These are phyloP conservation scores for Heliconius congener DNA, from an alignment of 1,140 invertebrate genomes.

Conservation along the genomic window DNA sequence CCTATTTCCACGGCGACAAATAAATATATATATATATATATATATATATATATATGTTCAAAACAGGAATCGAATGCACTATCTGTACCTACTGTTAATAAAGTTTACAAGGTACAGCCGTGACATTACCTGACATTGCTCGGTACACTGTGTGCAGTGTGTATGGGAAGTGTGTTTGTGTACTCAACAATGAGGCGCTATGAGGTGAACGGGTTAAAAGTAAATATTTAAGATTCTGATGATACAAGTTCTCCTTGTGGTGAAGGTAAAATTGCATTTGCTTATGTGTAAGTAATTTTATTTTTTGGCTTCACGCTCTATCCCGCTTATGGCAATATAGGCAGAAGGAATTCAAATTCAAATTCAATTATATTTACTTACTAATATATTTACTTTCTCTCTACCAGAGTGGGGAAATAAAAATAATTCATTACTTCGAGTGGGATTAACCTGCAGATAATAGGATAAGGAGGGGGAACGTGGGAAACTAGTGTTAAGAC, in stretches of 20 bases:
- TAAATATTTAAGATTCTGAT: background rate
- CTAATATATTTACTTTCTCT: too few species aligned
- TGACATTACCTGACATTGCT: background rate
- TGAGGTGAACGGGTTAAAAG: constrained; percentile 4
- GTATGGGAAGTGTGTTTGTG: background rate
- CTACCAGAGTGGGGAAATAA: too few species aligned
- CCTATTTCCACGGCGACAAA: too few species aligned
- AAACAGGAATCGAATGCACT: background rate
- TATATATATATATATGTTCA: background rate
- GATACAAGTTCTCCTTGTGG: background rate
- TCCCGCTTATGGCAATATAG: background rate
- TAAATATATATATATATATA: too few species aligned
- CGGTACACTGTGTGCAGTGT: background rate
- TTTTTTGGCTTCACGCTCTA: background rate
- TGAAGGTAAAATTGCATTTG: constrained; percentile 2
- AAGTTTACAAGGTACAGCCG: background rate
- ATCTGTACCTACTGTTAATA: background rate
- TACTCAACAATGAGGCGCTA: background rate
- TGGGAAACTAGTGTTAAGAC: too few species aligned
- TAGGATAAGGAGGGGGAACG: too few species aligned
- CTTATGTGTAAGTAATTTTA: background rate
- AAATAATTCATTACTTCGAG: too few species aligned
- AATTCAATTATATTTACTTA: too few species aligned
- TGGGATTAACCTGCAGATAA: too few species aligned
- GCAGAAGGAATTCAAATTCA: background rate